These are phyloP conservation scores for Tragelaphus strepsiceros DNA, from an alignment of 2,113 vertebrate species.

Conservation along the genomic window DNA sequence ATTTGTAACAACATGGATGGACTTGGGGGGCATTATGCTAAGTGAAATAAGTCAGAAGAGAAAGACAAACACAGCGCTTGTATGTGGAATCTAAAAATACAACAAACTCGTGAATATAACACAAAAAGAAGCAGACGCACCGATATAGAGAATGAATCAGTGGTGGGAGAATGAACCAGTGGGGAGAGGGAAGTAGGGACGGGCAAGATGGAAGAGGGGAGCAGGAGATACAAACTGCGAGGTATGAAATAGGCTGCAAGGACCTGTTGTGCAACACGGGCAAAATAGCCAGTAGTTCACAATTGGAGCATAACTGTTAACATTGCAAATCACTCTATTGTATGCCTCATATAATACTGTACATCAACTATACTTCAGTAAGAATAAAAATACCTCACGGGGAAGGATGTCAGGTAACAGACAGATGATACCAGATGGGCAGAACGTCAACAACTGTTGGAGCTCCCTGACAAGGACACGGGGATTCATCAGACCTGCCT, in stretches of 20 bases:
- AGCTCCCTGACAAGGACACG: fast-evolving
- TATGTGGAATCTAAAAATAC: neutral
- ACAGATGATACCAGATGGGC: fast-evolving
- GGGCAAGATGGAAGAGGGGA: too few species aligned
- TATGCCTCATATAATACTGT: neutral
- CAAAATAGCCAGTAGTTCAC: neutral
- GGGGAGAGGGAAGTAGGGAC: neutral
- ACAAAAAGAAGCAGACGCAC: neutral
- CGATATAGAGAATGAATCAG: fast-evolving
- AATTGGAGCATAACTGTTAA: neutral
- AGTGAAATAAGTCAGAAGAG: neutral
- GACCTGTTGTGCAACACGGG: too few species aligned
- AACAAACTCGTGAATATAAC: neutral
- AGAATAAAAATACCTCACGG: neutral
- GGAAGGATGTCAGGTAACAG: neutral
- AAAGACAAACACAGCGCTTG: neutral
- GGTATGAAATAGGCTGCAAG: neutral
- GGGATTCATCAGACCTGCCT: neutral
- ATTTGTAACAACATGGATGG: neutral
- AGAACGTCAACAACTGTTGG: neutral
- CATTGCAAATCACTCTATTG: neutral
- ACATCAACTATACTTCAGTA: neutral
- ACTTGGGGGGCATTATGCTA: neutral
- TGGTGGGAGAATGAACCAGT: neutral
- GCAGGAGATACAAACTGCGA: neutral